Conservation (phyloP, 2,888 invertebrate species). For the Proisotoma minuta region DNA sequence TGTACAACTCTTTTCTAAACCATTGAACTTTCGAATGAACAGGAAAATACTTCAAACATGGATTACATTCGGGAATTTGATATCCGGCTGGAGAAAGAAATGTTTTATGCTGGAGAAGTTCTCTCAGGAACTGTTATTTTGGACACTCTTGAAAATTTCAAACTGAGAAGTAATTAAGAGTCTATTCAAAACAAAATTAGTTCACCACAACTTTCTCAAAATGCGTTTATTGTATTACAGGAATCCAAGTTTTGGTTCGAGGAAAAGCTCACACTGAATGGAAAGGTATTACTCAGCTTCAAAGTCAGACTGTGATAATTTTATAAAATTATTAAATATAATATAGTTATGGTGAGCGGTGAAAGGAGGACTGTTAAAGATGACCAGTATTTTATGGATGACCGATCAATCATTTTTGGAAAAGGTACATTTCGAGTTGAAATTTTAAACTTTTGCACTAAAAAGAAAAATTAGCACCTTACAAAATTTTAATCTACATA, state of each 20-base stretch:
- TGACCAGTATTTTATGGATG: conserved; percentile 71
- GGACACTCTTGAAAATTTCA: conserved; percentile 69
- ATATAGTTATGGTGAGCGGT: conserved; percentile 67
- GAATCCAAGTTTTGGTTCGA: conserved; percentile 64
- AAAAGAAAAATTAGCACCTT: neutral
- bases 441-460: conserved; percentile 4
- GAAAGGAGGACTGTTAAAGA: conserved; percentile 68
- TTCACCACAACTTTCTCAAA: neutral
- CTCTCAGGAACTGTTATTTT: conserved; percentile 64
- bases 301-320: too few species aligned
- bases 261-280: conserved; percentile 73
- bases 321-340: too few species aligned
- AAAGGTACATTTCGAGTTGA: too few species aligned
- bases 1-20: too few species aligned
- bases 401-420: conserved; percentile 67
- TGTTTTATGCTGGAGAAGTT: conserved; percentile 70
- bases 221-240: conserved; percentile 54
- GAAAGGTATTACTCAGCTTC: too few species aligned
- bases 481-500: neutral
- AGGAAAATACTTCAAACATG: conserved; percentile 53
- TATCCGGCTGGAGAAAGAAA: conserved; percentile 67
- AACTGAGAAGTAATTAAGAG: conserved; percentile 61
- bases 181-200: conserved; percentile 4
- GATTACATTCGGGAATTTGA: conserved; percentile 73
- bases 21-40: too few species aligned